Evolutionary conservation across 1,140 invertebrate species (phyloP), one percentile per base, ranked within the genome.

Genomic region (Cephus cinctus): DNA sequence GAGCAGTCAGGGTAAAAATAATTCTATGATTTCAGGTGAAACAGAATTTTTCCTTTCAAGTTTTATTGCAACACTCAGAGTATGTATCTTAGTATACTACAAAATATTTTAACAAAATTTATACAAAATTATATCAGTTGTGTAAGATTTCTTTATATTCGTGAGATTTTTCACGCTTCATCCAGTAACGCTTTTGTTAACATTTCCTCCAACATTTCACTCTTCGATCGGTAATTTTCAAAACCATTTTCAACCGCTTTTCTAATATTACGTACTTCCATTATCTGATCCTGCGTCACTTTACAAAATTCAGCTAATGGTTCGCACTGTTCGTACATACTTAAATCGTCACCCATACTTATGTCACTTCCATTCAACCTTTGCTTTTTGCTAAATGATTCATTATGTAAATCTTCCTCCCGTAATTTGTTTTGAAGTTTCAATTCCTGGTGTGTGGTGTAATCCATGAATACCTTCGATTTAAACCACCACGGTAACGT

Each of bases 401-500:
- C 42, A 11, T 32, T 39, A 19, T 43, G 19, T 9, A 34, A 14
- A 19, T 36, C 27, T 23, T 49, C 30, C 4, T 38, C 35, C 22
- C 43, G 8, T 6, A 41, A 11, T n/a, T 39, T 43, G 2, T n/a
- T 41, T 41, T 4, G 9, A 19, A 12, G 9, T 15, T 2, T 41
- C 39, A 5, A 11, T 41, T 41, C 18, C 18, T 45, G 25, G 34
- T 57, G 22, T 11, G 32, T 14, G 15, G 54, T 36, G 15, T 58
- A 57, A 43, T 59, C 50, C 20, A 53, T 42, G 31, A 74, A 53
- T 18, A 59, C 38, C 12, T 44, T 61, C 0, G 75, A 74, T 23
- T 75, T 71, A 6, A 71, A 74, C 72, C 75, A 76, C 73, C 73
- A 75, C 0, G 73, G 72, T 20, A 70, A 57, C 2, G 55, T 63